Evolutionary conservation across 2,888 invertebrate genomes (phyloP), one percentile per base, ranked within the genome.

Genomic region (Hyppa rectilinea): DNA sequence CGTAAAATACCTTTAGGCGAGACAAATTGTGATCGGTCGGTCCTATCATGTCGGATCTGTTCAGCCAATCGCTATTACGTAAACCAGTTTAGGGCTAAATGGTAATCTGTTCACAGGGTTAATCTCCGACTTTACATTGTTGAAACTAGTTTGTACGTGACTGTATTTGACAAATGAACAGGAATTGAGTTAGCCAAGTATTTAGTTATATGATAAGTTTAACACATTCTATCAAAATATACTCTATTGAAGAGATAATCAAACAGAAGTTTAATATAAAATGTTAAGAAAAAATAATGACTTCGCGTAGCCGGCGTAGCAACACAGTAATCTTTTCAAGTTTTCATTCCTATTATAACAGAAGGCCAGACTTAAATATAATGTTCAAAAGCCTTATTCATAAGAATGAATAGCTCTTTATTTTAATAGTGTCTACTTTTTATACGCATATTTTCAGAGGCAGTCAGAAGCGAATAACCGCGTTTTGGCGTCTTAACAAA

Each of bases 21-120:
- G 85, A 86, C 86, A 88, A 87, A 89, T 87, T 86, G 79, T 85
- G 69, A 83, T 74, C 60, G 83, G 78, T 78, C 66, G 59, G 74
- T 66, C 50, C 70, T 52, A 72, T 71, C 68, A 10, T 49, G 58
- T 60, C 45, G 52, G 55, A 75, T 77, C 53, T 56, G 43, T 60
- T 77, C 72, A 70, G 74, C 64, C 71, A 77, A 78, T 80, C 71
- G 64, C 76, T 80, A 71, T 70, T 68, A 71, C 63, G 55, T 69
- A 74, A 81, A 84, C 81, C 68, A 64, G 75, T 83, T 84, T 61
- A 61, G 71, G 58, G 61, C 68, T 72, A 68, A 74, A 70, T 80
- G 56, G 69, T 70, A 70, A 70, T 61, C 59, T 38, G 56, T 73
- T 71, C 45, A 61, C 40, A 65, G 64, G 52, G 56, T 65, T 69